Evolutionary conservation across 2,113 vertebrate genomes (phyloP), one percentile per base, ranked within the genome.

Genomic region (Carlito syrichta): DNA sequence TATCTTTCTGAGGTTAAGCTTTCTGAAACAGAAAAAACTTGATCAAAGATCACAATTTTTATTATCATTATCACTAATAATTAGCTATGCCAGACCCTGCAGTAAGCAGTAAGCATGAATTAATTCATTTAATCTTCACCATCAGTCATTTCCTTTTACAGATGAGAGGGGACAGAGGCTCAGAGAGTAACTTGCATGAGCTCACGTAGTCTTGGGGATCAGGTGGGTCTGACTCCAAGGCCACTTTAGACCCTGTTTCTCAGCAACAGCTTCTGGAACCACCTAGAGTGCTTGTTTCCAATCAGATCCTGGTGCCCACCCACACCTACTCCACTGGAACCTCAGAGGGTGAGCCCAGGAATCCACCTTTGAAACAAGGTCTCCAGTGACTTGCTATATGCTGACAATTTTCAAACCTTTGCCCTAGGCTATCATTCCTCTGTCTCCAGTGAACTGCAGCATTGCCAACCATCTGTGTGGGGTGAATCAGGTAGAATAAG

Each of bases 401-500:
- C 8, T 20, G 58, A 27, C 40, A 20, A n/a, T 58, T 62, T 77
- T 27, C 43, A 71, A 50, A 13, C 58, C 48, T 40, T n/a, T 1
- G 40, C 58, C 45, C 40, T 77, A 25, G 9, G 8, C 32, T 48
- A 27, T 3, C 11, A 25, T 6, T 17, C 38, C 50, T n/a, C 79
- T 0, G 10, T 17, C 5, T 35, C 27, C 62, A 71, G 78, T 52
- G 35, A 25, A 6, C 20, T 2, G 0, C 23, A 7, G 40, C 2
- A 0, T 50, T 32, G 12, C 71, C 6, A 0, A 1, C 1, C 3
- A 0, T 54, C 58, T 27, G 40, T 8, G 4, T 4, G 2, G 20
- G 50, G 43, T 5, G 25, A 62, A 13, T 25, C 52, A 13, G 19
- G 43, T 3, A 19, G 17, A 19, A 20, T 35, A 8, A 54, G 43